These are phyloP conservation scores for Emydoidea blandingii DNA, from an alignment of 2,797 vertebrate species.

Conservation along the genomic window DNA sequence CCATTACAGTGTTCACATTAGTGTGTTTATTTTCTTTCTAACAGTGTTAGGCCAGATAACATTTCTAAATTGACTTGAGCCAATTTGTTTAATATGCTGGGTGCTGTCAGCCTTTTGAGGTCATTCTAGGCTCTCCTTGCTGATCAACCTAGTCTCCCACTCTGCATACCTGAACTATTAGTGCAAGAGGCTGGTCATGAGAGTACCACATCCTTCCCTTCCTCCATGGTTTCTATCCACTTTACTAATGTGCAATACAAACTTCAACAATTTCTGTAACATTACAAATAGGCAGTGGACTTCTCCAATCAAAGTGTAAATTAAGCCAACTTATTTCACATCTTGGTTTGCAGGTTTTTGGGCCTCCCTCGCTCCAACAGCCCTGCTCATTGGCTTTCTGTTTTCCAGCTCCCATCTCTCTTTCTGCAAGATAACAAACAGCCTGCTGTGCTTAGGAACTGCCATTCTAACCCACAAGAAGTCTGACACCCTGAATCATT, in stretches of 20 bases:
- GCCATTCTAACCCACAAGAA: not conserved
- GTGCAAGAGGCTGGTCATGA: not conserved
- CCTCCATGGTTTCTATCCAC: too few species aligned
- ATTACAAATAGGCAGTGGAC: not conserved
- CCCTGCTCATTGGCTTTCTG: not conserved
- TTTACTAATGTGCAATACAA: not conserved
- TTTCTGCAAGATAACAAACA: not conserved
- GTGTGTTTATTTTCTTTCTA: too few species aligned
- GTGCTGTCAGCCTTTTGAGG: too few species aligned
- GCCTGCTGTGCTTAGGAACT: not conserved
- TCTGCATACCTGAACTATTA: not conserved
- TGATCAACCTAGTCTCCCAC: not conserved
- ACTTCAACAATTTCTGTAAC: not conserved
- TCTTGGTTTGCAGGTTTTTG: not conserved
- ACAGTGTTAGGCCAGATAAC: too few species aligned
- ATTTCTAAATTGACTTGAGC: too few species aligned
- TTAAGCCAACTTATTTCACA: not conserved
- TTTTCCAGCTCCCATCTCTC: not conserved
- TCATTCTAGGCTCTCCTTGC: not conserved
- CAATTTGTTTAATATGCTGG: too few species aligned
- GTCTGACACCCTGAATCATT: not conserved
- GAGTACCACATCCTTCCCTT: rapidly evolving
- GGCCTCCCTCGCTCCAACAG: not conserved
- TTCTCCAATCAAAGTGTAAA: not conserved
- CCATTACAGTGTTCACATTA: too few species aligned